Evolutionary conservation across 2,888 invertebrate species (phyloP).

Genomic region (Erannis defoliaria): DNA sequence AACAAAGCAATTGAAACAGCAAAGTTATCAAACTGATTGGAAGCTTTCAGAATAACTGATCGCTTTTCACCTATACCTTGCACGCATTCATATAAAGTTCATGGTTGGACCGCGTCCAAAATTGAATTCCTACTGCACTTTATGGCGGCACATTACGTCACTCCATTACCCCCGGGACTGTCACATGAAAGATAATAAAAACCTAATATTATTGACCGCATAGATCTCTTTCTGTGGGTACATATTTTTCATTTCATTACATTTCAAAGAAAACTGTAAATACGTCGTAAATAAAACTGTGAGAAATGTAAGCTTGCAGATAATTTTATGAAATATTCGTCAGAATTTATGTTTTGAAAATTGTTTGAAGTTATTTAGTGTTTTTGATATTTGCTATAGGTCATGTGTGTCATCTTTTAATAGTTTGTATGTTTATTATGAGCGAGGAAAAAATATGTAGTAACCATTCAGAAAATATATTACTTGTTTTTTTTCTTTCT

Average conservation of each 20-base stretch:
- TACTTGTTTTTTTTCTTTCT: neutral
- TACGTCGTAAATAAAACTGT: slow-evolving; percentile 23
- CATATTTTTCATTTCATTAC: slow-evolving; percentile 15
- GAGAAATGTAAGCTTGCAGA: neutral
- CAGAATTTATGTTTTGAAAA: neutral
- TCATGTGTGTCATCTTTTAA: neutral
- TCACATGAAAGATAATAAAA: slow-evolving; percentile 22
- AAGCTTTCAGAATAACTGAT: neutral
- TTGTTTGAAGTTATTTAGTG: neutral
- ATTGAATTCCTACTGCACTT: slow-evolving; percentile 26
- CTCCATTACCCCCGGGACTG: slow-evolving; percentile 13
- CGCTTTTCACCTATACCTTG: neutral
- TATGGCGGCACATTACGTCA: slow-evolving; percentile 8
- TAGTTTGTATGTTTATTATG: neutral
- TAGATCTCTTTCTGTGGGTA: neutral
- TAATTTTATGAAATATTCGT: neutral
- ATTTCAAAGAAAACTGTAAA: slow-evolving; percentile 24
- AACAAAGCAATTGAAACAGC: too few species aligned
- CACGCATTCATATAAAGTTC: neutral
- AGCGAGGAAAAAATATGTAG: neutral
- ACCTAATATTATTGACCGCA: neutral
- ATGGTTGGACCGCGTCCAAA: slow-evolving; percentile 27
- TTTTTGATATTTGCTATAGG: neutral
- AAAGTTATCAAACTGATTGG: too few species aligned
- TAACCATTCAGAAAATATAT: neutral